Conservation (phyloP, 2,113 vertebrate species). For the Haemorhous mexicanus region DNA sequence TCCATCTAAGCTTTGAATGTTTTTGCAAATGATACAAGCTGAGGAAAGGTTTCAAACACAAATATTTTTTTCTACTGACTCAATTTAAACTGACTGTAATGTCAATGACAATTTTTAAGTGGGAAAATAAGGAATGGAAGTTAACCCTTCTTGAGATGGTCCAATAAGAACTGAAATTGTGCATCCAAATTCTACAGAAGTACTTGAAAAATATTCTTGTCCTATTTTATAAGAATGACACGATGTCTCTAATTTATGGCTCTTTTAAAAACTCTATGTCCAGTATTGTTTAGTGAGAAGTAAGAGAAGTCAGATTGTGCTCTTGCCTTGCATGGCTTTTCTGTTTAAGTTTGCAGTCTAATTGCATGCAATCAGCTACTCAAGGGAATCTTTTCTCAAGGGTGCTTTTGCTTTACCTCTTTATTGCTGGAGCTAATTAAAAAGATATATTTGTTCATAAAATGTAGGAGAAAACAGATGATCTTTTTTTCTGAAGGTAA, state of each 20-base stretch:
- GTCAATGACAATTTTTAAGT: background rate
- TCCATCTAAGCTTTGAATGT: background rate
- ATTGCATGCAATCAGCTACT: background rate
- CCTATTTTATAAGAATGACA: background rate
- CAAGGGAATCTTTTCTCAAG: background rate
- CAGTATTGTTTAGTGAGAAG: background rate
- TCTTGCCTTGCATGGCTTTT: background rate
- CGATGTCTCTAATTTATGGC: background rate
- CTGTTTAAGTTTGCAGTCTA: background rate
- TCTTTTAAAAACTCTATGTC: background rate
- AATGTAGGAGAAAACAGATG: background rate
- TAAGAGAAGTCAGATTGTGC: background rate
- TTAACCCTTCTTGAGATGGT: background rate
- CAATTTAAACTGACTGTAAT: background rate
- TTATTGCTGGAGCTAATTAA: background rate
- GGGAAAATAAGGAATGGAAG: background rate
- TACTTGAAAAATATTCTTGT: background rate
- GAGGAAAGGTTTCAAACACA: background rate
- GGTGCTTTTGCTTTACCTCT: background rate
- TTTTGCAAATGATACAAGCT: background rate
- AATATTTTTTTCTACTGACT: background rate
- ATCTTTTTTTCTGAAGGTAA: background rate
- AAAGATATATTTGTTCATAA: background rate
- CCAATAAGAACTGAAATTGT: background rate
- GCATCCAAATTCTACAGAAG: background rate